Percentiles rank a stretch among this genome's conserved stretches.
These are phyloP conservation scores for Apeira syringaria DNA, from an alignment of 2,888 invertebrate genomes.

Conservation along the genomic window DNA sequence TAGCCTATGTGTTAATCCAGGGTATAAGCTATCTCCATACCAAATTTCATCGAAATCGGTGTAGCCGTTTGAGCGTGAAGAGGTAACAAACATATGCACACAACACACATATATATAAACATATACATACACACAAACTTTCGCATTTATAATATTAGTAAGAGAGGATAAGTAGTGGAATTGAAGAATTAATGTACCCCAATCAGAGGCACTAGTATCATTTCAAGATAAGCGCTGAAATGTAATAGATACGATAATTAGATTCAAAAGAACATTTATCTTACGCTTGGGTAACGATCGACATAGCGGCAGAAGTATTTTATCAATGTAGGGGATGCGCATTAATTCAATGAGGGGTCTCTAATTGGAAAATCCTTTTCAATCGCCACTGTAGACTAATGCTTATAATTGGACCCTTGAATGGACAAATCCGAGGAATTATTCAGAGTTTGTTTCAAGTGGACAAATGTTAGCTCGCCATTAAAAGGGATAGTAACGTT, in stretches of 20 bases:
- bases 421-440: slow-evolving; percentile 57
- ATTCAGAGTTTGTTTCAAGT: slow-evolving; percentile 44
- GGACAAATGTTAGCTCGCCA: slow-evolving; percentile 36
- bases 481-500: slow-evolving; percentile 39
- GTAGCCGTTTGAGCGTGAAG: too few relatives aligned
- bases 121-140: too few relatives aligned
- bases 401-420: slow-evolving; percentile 65
- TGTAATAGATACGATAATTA: slow-evolving; percentile 28
- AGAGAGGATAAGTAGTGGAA: too few relatives aligned
- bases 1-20: too few relatives aligned
- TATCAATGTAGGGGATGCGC: slow-evolving; percentile 51
- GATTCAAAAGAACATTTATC: slow-evolving; percentile 25
- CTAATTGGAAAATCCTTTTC: slow-evolving; percentile 69
- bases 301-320: slow-evolving; percentile 52
- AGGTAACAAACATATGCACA: too few relatives aligned
- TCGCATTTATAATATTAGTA: too few relatives aligned
- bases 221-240: slow-evolving; percentile 14
- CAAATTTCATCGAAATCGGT: too few relatives aligned
- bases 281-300: slow-evolving; percentile 41
- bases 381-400: slow-evolving; percentile 51
- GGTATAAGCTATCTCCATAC: too few relatives aligned
- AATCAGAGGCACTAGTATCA: slow-evolving; percentile 14
- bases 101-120: too few relatives aligned
- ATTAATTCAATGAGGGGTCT: slow-evolving; percentile 63
- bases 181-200: slow-evolving; percentile 2